Percentiles rank a stretch among this genome's conserved stretches.
Conservation (phyloP, 2,113 vertebrate species). For the Atherinomorus stipes region DNA sequence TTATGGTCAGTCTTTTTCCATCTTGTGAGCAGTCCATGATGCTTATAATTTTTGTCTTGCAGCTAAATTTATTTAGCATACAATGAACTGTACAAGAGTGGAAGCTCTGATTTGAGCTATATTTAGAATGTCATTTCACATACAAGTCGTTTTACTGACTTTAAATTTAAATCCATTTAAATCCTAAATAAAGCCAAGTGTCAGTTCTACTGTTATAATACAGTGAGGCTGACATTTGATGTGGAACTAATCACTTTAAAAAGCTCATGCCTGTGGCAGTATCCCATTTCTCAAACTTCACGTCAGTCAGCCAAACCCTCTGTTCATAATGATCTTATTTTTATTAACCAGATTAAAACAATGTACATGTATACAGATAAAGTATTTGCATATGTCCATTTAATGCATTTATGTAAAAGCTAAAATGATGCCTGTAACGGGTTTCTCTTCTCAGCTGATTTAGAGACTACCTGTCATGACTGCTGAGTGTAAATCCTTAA, state of each 20-base stretch:
- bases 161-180: too few relatives aligned
- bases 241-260: constrained; percentile 38
- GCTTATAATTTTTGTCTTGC: not conserved
- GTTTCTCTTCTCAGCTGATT: constrained; percentile 1
- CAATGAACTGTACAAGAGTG: not conserved
- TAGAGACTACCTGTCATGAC: constrained; percentile 24
- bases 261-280: constrained; percentile 22
- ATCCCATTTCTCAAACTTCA: constrained; percentile 30
- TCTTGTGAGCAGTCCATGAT: not conserved
- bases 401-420: not conserved
- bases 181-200: not conserved
- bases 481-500: constrained; percentile 30
- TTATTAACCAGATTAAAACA: too few relatives aligned
- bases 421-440: not conserved
- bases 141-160: too few relatives aligned
- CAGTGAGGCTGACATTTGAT: not conserved
- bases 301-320: constrained; percentile 17
- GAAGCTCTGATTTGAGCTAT: too few relatives aligned
- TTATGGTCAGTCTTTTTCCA: constrained; percentile 8
- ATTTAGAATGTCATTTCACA: too few relatives aligned
- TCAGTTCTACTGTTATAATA: constrained; percentile 8
- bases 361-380: too few relatives aligned
- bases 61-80: not conserved
- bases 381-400: not conserved
- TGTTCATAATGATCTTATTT: too few relatives aligned